phyloP scores from a whole-genome alignment of 2,113 vertebrate genomes.

The Nibea coibor region DNA sequence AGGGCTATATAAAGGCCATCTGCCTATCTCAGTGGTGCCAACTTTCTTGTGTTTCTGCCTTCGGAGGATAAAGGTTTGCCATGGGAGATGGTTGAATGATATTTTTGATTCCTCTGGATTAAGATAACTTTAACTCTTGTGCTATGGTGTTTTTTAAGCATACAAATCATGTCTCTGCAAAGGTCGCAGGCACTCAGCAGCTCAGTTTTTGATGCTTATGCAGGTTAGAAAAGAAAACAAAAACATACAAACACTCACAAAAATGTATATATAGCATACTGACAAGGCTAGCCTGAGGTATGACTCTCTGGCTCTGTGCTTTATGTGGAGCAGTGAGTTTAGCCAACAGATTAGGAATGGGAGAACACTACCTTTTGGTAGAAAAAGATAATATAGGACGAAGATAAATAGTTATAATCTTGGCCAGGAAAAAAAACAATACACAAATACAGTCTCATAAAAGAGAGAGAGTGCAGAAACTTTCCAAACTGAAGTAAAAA shows the following conservation, averaged over 20 bases:
- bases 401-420: neutral
- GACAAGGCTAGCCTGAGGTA: conserved; percentile 8
- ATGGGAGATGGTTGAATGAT: conserved; percentile 22
- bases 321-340: neutral
- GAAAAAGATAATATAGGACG: neutral
- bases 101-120: conserved; percentile 42
- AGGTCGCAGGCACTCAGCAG: neutral
- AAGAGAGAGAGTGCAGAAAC: neutral
- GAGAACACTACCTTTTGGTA: neutral
- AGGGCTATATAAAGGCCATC: conserved; percentile 72
- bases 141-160: conserved; percentile 24
- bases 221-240: conserved; percentile 20
- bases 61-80: conserved; percentile 57
- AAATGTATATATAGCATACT: neutral
- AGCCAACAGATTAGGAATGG: neutral
- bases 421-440: neutral
- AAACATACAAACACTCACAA: neutral
- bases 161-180: conserved; percentile 6
- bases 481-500: neutral
- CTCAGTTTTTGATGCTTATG: conserved; percentile 1
- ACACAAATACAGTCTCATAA: neutral
- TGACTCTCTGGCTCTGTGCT: conserved; percentile 3
- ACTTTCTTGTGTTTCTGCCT: conserved; percentile 48
- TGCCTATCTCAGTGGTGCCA: conserved; percentile 66
- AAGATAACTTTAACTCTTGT: conserved; percentile 30